A percentile compares a stretch with the other conserved stretches of the same genome.
phyloP scores from a whole-genome alignment of 2,888 invertebrate genomes.

The Ornithoptera alexandrae region DNA sequence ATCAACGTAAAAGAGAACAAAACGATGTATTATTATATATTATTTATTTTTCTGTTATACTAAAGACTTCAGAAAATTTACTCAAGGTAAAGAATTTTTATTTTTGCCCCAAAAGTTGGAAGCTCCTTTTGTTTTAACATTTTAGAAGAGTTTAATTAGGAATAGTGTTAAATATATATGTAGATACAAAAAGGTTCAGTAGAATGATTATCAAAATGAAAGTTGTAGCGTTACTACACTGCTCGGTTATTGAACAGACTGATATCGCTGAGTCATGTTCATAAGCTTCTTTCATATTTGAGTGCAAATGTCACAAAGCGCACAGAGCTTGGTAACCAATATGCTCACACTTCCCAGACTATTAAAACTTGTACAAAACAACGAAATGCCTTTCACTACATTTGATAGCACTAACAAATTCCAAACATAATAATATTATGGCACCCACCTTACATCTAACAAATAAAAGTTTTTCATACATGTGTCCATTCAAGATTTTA shows the following conservation, averaged over 20 bases:
- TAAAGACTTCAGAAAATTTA: slow-evolving; percentile 7
- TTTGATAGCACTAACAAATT: slow-evolving; percentile 62
- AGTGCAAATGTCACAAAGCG: slow-evolving; percentile 64
- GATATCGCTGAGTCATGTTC: slow-evolving; percentile 19
- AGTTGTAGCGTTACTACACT: slow-evolving; percentile 10
- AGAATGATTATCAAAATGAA: slow-evolving; percentile 5
- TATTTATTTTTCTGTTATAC: not conserved
- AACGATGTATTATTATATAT: slow-evolving; percentile 3
- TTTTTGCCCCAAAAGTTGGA: slow-evolving; percentile 5
- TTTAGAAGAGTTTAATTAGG: slow-evolving; percentile 19
- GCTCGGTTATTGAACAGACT: not conserved
- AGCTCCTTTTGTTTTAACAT: slow-evolving; percentile 8
- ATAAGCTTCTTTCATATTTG: slow-evolving; percentile 50
- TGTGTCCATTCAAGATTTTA: slow-evolving; percentile 20
- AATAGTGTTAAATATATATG: slow-evolving; percentile 8
- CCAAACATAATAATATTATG: slow-evolving; percentile 54
- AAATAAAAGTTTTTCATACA: slow-evolving; percentile 21
- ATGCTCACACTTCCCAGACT: slow-evolving; percentile 79
- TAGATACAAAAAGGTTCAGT: slow-evolving; percentile 14
- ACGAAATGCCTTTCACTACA: slow-evolving; percentile 65
- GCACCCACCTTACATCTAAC: slow-evolving; percentile 71
- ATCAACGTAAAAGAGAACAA: slow-evolving; percentile 4
- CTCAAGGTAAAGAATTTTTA: slow-evolving; percentile 2
- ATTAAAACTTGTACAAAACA: slow-evolving; percentile 61
- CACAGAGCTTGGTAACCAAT: slow-evolving; percentile 76